Percentiles rank a stretch among this genome's conserved stretches.
Evolutionary conservation across 2,888 invertebrate genomes (phyloP).

Genomic region (Tetragnatha montana): DNA sequence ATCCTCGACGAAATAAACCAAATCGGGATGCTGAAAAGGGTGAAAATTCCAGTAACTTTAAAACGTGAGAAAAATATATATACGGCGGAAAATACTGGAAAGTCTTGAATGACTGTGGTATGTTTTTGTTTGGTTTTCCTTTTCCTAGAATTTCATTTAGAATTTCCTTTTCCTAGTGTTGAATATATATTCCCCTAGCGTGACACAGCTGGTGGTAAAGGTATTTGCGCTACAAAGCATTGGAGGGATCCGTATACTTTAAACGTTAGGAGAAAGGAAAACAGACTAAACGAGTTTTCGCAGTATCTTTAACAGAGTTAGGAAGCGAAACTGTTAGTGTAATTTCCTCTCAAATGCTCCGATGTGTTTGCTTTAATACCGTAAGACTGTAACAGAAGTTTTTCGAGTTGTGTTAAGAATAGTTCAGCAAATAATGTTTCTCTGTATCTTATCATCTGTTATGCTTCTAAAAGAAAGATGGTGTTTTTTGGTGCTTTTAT

Average conservation of each 20-base stretch:
- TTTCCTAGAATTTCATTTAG: slow-evolving; percentile 3
- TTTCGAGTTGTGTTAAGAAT: no score
- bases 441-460: no score
- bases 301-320: neutral
- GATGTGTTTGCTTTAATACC: no score
- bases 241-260: neutral
- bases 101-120: neutral
- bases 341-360: no score
- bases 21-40: slow-evolving; percentile 10
- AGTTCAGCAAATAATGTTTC: no score
- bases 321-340: neutral
- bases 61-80: neutral
- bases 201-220: neutral
- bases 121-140: neutral
- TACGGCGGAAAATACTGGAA: neutral
- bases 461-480: no score
- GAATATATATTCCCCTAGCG: slow-evolving; percentile 1
- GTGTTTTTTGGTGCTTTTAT: no score
- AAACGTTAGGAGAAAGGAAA: neutral
- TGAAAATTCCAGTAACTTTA: neutral
- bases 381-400: no score
- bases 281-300: neutral
- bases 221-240: neutral
- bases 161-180: neutral
- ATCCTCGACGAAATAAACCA: neutral